Percentiles rank a stretch among this genome's conserved stretches.
phyloP scores from a whole-genome alignment of 2,888 invertebrate species.

The Agonopterix subpropinquella region DNA sequence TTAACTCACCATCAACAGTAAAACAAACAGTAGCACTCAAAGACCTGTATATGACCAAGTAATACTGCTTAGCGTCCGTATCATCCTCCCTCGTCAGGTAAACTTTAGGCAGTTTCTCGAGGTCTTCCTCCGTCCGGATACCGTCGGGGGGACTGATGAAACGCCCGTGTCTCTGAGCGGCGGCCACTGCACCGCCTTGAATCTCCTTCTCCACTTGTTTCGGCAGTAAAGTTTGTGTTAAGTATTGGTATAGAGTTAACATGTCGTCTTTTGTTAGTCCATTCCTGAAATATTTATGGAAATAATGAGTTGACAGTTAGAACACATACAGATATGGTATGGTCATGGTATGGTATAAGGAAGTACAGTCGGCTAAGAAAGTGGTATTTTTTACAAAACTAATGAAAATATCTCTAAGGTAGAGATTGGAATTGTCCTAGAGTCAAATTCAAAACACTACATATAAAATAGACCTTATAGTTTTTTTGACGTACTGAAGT shows the following conservation, averaged over 20 bases:
- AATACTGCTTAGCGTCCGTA: slow-evolving; percentile 76
- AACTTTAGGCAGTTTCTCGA: slow-evolving; percentile 82
- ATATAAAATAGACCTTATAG: too few relatives aligned
- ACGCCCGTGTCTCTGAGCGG: slow-evolving; percentile 64
- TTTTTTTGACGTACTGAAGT: too few relatives aligned
- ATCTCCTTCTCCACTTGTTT: slow-evolving; percentile 83
- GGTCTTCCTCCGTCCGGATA: slow-evolving; percentile 53
- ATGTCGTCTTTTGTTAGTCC: slow-evolving; percentile 89
- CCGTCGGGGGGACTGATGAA: slow-evolving; percentile 65
- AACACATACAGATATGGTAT: too few relatives aligned
- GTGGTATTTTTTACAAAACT: too few relatives aligned
- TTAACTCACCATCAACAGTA: slow-evolving; percentile 83
- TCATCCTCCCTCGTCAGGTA: slow-evolving; percentile 78
- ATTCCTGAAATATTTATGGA: slow-evolving; percentile 78
- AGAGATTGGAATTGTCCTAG: too few relatives aligned
- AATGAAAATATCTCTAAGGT: too few relatives aligned
- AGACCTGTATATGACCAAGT: slow-evolving; percentile 89
- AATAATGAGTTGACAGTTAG: too few relatives aligned
- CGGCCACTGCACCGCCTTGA: slow-evolving; percentile 79
- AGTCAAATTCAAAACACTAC: too few relatives aligned
- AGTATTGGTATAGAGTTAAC: slow-evolving; percentile 91
- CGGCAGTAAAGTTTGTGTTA: slow-evolving; percentile 86
- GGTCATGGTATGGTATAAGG: too few relatives aligned
- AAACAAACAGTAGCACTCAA: slow-evolving; percentile 91
- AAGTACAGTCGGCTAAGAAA: too few relatives aligned